Conservation (phyloP, 2,888 invertebrate species). For the Drosophila gaucha region DNA sequence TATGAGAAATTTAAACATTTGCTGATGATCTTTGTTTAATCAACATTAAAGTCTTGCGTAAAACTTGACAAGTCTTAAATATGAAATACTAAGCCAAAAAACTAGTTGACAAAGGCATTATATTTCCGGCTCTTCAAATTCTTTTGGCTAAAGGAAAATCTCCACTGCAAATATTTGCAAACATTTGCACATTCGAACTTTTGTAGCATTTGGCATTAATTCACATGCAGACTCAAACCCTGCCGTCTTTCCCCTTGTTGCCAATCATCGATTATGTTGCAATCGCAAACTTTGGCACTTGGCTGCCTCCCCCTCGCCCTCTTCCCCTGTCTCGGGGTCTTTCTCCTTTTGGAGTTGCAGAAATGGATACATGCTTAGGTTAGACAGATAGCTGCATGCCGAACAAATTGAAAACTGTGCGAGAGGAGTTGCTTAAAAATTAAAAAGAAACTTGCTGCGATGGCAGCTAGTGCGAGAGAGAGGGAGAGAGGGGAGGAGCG, state of each 20-base stretch:
- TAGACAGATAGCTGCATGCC: conserved; percentile 44
- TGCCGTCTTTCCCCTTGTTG: conserved; percentile 1
- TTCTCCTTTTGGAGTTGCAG: conserved; percentile 9
- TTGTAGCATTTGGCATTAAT: conserved; percentile 7
- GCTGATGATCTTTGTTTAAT: no score
- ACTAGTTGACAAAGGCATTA: neutral
- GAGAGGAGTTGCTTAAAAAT: conserved; percentile 37
- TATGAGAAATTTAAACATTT: no score
- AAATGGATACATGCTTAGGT: conserved; percentile 33
- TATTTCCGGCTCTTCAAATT: neutral
- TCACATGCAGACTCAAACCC: neutral
- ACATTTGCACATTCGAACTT: conserved; percentile 18
- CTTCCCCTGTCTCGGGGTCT: neutral
- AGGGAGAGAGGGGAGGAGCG: neutral
- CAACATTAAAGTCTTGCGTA: no score
- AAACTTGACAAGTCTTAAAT: neutral
- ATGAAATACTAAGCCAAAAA: neutral
- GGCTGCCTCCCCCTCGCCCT: conserved; percentile 7
- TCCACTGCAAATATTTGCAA: conserved; percentile 9
- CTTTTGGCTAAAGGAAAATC: neutral
- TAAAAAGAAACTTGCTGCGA: conserved; percentile 46
- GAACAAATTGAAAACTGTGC: conserved; percentile 47
- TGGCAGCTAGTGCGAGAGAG: conserved; percentile 12
- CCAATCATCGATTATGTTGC: conserved; percentile 49
- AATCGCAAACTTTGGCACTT: conserved; percentile 47